Percentiles rank a stretch among this genome's conserved stretches.
phyloP scores from a whole-genome alignment of 2,113 vertebrate genomes.

The Arenaria interpres region DNA sequence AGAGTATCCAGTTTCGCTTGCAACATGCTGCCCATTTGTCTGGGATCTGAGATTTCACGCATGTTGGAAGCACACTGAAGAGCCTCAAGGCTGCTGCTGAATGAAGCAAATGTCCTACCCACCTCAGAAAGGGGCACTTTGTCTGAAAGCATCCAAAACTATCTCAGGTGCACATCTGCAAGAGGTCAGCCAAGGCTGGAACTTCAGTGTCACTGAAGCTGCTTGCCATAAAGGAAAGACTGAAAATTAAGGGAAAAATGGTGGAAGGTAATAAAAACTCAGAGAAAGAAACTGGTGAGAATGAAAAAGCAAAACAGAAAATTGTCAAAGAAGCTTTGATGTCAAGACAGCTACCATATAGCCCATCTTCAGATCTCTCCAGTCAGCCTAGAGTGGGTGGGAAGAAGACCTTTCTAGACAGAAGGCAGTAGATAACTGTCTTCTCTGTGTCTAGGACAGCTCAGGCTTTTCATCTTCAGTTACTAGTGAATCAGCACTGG shows the following conservation, averaged over 20 bases:
- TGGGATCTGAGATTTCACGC: not conserved
- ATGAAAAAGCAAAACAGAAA: conserved; percentile 17
- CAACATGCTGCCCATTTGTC: not conserved
- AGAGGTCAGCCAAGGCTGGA: not conserved
- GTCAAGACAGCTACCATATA: conserved; percentile 1
- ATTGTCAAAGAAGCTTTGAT: conserved; percentile 9
- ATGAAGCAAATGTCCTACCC: not conserved
- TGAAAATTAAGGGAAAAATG: not conserved
- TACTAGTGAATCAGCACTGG: not conserved
- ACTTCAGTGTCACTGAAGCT: not conserved
- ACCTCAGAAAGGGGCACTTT: not conserved
- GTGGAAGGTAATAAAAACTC: not conserved
- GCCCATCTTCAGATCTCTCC: conserved; percentile 12
- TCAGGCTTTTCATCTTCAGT: conserved; percentile 14
- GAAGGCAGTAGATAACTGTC: not conserved
- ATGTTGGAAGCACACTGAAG: not conserved
- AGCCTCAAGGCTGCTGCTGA: not conserved
- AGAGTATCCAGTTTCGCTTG: not conserved
- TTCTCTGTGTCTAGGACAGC: not conserved
- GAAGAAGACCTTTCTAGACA: not conserved
- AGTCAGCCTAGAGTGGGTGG: not conserved
- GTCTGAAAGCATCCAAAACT: not conserved
- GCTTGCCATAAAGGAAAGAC: not conserved
- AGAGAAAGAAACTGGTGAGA: not conserved
- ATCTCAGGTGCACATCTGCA: not conserved